Base-by-base conservation (phyloP, 1,140 invertebrate genomes). In the Sarcophaga peregrina region DNA sequence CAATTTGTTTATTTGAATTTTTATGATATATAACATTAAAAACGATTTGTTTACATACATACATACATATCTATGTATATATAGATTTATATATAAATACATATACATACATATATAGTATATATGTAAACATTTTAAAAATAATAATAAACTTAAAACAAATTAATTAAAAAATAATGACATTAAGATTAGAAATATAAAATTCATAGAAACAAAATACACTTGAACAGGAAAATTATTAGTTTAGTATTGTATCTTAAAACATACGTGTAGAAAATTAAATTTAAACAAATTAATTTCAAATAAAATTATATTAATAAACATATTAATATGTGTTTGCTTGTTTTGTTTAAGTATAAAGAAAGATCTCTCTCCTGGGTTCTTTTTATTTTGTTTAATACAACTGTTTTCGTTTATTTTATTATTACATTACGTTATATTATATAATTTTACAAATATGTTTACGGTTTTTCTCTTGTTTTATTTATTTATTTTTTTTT, bases 21-120 rank as follows among this genome's bases (percentile, higher is more conserved):
- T 20, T 68, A 68, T 20, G 62, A 68, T 68, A 68, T 68, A 68
- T 68, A 68, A 68, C 62, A 68, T 68, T 68, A 68, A 68, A 68
- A 68, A 68, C 62, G 62, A 68, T 68, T 68, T 68, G 5, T 68
- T 68, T 68, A 58, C 20, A 20, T 68, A 62, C 17, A 17, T 62
- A 58, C 17, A 68, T 37, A 37, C 4, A 37, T 37, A 37, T 37
- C 4, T 37, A 37, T 37, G 25, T 37, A 37, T 37, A 4, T 37
- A 37, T 37, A 37, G 25, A 37, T 37, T 2, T 37, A 37, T 37
- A 37, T 37, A 37, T 37, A 37, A 37, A 37, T 37, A 37, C 25
- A 37, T 37, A 37, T 37, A 37, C 25, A 37, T 37, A 37, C 1
- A 37, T 37, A 37, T 37, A 37, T 37, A 37, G 25, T 37, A 37